A percentile compares a stretch with the other conserved stretches of the same genome.
Evolutionary conservation across 2,888 invertebrate species (phyloP).

Genomic region (Ichneumoninae sp.): DNA sequence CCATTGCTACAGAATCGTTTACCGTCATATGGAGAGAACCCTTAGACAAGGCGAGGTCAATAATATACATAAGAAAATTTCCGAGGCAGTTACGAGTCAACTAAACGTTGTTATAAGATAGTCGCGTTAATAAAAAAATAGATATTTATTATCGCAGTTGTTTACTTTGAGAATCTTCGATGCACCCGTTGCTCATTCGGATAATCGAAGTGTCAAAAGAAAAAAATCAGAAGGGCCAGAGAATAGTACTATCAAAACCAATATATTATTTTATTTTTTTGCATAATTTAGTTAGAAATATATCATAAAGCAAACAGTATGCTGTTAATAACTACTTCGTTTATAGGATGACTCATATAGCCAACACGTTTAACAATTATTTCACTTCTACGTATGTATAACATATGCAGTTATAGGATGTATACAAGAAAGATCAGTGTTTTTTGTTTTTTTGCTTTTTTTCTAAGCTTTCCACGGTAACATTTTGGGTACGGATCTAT

Average conservation of each 20-base stretch:
- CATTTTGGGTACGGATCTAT: slow-evolving; percentile 11
- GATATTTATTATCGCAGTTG: slow-evolving; percentile 16
- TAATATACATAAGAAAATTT: slow-evolving; percentile 91
- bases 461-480: background rate
- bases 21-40: slow-evolving; percentile 96
- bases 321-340: slow-evolving; percentile 74
- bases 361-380: slow-evolving; percentile 74
- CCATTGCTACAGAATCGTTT: slow-evolving; percentile 96
- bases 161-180: background rate
- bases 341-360: slow-evolving; percentile 67
- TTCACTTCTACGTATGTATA: slow-evolving; percentile 72
- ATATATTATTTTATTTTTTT: slow-evolving; percentile 78
- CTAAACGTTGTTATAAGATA: slow-evolving; percentile 70
- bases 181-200: background rate
- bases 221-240: slow-evolving; percentile 1
- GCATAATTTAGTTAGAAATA: slow-evolving; percentile 80
- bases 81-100: slow-evolving; percentile 84
- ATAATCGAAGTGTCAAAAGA: slow-evolving; percentile 3
- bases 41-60: slow-evolving; percentile 95
- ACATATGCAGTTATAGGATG: slow-evolving; percentile 63
- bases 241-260: slow-evolving; percentile 71
- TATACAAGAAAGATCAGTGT: slow-evolving; percentile 41
- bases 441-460: slow-evolving; percentile 10
- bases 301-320: slow-evolving; percentile 78
- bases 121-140: slow-evolving; percentile 50